These are phyloP conservation scores for Triops cancriformis DNA, from an alignment of 1,140 invertebrate species.

Conservation along the genomic window DNA sequence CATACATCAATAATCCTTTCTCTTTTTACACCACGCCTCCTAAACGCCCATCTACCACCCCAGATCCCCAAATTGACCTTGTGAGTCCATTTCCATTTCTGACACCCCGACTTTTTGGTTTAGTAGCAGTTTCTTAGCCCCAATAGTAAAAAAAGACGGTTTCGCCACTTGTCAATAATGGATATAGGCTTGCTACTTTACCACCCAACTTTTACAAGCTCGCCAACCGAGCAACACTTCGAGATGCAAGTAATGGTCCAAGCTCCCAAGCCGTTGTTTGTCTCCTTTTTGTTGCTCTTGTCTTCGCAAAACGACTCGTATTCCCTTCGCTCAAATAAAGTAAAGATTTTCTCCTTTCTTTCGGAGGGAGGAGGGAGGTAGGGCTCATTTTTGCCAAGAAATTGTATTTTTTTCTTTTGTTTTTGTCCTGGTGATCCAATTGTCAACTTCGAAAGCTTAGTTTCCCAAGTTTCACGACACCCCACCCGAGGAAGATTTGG, in stretches of 20 bases:
- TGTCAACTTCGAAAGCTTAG: neutral
- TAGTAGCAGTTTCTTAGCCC: too few relatives aligned
- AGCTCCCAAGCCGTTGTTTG: neutral
- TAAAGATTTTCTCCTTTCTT: neutral
- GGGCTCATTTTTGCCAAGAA: neutral
- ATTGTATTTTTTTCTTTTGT: neutral
- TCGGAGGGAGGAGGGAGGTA: too few relatives aligned
- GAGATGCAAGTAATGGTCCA: slow-evolving; percentile 5
- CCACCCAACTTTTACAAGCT: neutral
- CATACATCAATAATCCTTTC: slow-evolving; percentile 1
- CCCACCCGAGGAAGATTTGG: neutral
- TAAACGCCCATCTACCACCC: neutral
- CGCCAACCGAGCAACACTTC: neutral
- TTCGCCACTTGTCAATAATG: slow-evolving; percentile 10
- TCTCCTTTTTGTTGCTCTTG: neutral
- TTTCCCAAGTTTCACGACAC: neutral
- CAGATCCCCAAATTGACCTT: too few relatives aligned
- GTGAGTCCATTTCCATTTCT: neutral
- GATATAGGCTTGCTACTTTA: neutral
- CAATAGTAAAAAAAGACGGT: neutral
- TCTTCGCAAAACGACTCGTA: neutral
- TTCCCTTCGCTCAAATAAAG: neutral
- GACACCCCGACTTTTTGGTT: neutral
- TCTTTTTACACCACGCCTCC: neutral
- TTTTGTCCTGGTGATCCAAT: neutral